phyloP scores from a whole-genome alignment of 2,113 vertebrate species.

The Python bivittatus region DNA sequence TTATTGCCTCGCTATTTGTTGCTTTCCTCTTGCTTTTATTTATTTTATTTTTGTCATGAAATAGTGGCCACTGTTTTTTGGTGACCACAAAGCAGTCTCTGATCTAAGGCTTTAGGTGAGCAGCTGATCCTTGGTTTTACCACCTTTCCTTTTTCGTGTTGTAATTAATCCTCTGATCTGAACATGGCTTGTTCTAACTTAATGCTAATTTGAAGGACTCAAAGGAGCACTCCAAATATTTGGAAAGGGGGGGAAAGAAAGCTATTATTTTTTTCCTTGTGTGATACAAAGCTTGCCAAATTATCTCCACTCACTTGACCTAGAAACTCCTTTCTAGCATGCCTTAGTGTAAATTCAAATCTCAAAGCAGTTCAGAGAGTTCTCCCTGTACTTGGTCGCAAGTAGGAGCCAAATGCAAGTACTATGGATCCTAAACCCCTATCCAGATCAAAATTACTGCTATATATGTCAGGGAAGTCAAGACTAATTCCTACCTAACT shows the following conservation, averaged over 20 bases:
- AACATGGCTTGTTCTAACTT: slow-evolving; percentile 22
- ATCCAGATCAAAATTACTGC: too few relatives aligned
- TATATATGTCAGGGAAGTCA: too few relatives aligned
- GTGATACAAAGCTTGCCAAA: slow-evolving; percentile 21
- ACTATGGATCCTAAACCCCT: too few relatives aligned
- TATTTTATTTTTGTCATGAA: neutral
- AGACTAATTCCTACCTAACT: too few relatives aligned
- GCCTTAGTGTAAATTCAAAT: slow-evolving; percentile 8
- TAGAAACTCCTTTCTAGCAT: slow-evolving; percentile 30
- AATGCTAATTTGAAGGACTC: slow-evolving; percentile 31
- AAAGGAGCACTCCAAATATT: slow-evolving; percentile 32
- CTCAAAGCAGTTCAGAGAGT: neutral
- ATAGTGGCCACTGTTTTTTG: slow-evolving; percentile 32
- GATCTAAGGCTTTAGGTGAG: neutral
- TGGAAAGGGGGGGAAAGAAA: slow-evolving; percentile 32
- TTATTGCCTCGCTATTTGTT: slow-evolving; percentile 41
- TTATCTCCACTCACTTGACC: slow-evolving; percentile 26
- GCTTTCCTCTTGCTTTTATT: slow-evolving; percentile 11
- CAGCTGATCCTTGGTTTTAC: slow-evolving; percentile 41
- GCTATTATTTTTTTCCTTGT: slow-evolving; percentile 28
- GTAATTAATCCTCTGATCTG: slow-evolving; percentile 29
- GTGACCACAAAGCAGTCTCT: slow-evolving; percentile 34
- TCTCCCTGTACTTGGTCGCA: too few relatives aligned
- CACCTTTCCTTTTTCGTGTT: slow-evolving; percentile 22
- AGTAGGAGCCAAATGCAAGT: too few relatives aligned